Percentiles rank a stretch among this genome's conserved stretches.
Evolutionary conservation across 30 jellyfish, hydroid and myxozoan genomes (phyloP).

Genomic region (Aurelia aurita complex sp. Pacific): DNA sequence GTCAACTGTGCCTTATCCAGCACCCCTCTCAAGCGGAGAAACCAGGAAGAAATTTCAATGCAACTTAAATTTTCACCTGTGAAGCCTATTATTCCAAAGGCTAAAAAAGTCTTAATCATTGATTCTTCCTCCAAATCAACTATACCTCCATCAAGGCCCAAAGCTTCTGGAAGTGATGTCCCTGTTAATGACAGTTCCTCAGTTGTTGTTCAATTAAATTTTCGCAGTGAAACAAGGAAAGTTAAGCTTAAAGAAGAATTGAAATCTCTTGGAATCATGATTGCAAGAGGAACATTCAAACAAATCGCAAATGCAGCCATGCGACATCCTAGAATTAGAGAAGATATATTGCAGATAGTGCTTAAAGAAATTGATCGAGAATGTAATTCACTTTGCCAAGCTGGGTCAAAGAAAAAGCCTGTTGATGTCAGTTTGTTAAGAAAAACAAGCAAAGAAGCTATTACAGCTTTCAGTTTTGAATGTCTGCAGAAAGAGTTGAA

Average conservation of each 20-base stretch:
- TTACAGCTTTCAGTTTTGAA: slow-evolving; percentile 4
- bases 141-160: too few relatives aligned
- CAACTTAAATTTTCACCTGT: too few relatives aligned
- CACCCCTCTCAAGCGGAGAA: too few relatives aligned
- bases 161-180: too few relatives aligned
- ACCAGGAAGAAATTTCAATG: too few relatives aligned
- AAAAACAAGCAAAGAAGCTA: slow-evolving; percentile 1
- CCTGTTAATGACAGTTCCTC: neutral
- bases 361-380: neutral
- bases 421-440: slow-evolving; percentile 1
- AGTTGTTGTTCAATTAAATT: neutral
- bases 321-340: slow-evolving; percentile 12
- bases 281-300: slow-evolving; percentile 13
- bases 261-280: slow-evolving; percentile 12
- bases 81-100: too few relatives aligned
- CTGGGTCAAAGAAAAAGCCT: slow-evolving; percentile 3
- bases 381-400: slow-evolving; percentile 6
- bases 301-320: slow-evolving; percentile 16
- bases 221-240: slow-evolving; percentile 11
- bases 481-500: neutral
- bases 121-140: too few relatives aligned
- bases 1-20: too few relatives aligned
- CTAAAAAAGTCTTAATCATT: too few relatives aligned
- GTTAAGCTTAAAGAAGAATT: neutral
- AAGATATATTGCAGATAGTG: too few relatives aligned